Conservation (phyloP, 2,888 invertebrate genomes). For the Ophion costatus region DNA sequence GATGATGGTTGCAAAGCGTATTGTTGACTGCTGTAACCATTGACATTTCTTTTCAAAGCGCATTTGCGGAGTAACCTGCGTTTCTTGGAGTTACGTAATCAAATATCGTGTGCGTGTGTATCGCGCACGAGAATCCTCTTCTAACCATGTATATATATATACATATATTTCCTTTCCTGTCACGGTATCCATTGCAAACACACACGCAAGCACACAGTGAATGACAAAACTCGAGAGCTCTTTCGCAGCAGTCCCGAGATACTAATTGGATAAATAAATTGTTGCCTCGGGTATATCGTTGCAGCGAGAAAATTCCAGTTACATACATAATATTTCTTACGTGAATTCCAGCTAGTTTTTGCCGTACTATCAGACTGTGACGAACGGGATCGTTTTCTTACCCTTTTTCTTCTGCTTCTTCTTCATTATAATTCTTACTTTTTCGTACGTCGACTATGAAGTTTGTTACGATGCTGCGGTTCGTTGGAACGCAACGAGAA, state of each 20-base stretch:
- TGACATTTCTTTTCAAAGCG: conserved; percentile 6
- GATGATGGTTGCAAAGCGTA: conserved; percentile 1
- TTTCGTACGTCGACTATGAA: not conserved
- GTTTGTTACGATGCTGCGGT: not conserved
- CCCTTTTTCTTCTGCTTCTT: not conserved
- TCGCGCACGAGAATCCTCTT: not conserved
- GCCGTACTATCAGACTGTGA: not conserved
- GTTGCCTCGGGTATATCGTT: conserved; percentile 28
- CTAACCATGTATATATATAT: not conserved
- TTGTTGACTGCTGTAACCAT: conserved; percentile 10
- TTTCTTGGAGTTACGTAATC: conserved; percentile 27
- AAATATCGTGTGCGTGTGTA: conserved; percentile 7
- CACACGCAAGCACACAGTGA: not conserved
- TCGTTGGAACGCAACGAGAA: not conserved
- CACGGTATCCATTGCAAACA: not conserved
- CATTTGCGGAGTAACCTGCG: conserved; percentile 4
- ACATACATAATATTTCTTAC: not conserved
- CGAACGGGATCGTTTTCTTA: not conserved
- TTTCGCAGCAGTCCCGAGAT: conserved; percentile 28
- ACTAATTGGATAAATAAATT: conserved; percentile 53
- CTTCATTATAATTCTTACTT: not conserved
- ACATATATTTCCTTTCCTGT: not conserved
- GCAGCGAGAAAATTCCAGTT: conserved; percentile 36
- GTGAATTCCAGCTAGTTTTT: conserved; percentile 6
- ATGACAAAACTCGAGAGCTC: conserved; percentile 21